phyloP scores from a whole-genome alignment of 2,888 invertebrate genomes.

The Drosophila neonasuta region DNA sequence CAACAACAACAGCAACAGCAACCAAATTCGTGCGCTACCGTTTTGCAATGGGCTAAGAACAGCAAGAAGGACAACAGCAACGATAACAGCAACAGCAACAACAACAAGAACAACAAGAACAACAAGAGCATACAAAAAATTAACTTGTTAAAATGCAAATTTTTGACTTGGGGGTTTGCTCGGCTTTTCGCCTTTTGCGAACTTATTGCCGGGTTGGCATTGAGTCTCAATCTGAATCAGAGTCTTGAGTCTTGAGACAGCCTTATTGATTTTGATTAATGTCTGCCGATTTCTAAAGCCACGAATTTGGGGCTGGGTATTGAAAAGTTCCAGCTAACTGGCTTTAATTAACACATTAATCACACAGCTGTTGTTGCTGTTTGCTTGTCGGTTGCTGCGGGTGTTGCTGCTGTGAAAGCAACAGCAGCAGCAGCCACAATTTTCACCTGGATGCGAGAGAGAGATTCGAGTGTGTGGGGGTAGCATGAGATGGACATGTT shows the following conservation, averaged over 20 bases:
- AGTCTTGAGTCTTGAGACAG: slow-evolving; percentile 22
- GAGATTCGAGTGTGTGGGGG: slow-evolving; percentile 43
- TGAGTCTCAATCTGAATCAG: slow-evolving; percentile 43
- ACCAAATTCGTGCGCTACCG: slow-evolving; percentile 76
- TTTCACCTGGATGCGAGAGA: slow-evolving; percentile 53
- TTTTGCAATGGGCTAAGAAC: slow-evolving; percentile 71
- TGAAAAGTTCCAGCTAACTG: slow-evolving; percentile 59
- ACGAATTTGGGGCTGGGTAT: slow-evolving; percentile 62
- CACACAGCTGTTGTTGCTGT: slow-evolving; percentile 35
- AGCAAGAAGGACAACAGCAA: slow-evolving; percentile 23
- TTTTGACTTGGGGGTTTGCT: slow-evolving; percentile 58
- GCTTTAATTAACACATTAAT: slow-evolving; percentile 73
- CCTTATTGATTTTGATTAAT: slow-evolving; percentile 76
- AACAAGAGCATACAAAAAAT: slow-evolving; percentile 60
- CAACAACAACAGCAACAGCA: slow-evolving; percentile 34
- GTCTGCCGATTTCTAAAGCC: slow-evolving; percentile 66
- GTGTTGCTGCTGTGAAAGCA: slow-evolving; percentile 59
- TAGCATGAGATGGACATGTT: slow-evolving; percentile 70
- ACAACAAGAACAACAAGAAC: slow-evolving; percentile 25
- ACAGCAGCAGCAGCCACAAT: slow-evolving; percentile 43
- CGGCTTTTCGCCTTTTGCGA: slow-evolving; percentile 33
- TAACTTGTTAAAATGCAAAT: slow-evolving; percentile 80
- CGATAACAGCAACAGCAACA: slow-evolving; percentile 17
- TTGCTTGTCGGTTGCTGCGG: slow-evolving; percentile 15
- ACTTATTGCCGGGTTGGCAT: slow-evolving; percentile 62